Evolutionary conservation across 2,888 invertebrate genomes (phyloP).

Genomic region (Synergus umbraculus): DNA sequence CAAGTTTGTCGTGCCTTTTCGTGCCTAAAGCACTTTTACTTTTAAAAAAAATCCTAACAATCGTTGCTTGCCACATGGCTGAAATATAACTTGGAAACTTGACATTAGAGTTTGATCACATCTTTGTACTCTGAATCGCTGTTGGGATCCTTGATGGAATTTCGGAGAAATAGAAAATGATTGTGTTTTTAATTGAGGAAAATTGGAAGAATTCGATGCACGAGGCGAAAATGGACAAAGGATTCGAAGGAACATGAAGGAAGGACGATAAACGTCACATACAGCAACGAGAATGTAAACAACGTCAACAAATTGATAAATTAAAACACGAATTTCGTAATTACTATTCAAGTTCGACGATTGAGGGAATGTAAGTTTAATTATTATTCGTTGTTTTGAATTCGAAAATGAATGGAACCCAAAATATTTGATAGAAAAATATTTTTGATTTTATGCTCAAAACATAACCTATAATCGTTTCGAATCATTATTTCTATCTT

Average conservation of each 20-base stretch:
- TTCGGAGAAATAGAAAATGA: neutral
- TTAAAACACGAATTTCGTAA: neutral
- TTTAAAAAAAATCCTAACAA: neutral
- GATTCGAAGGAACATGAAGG: conserved; percentile 2
- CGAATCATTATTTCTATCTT: neutral
- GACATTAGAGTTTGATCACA: neutral
- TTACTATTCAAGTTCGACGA: neutral
- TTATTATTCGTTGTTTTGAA: neutral
- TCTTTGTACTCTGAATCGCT: neutral
- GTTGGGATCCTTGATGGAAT: neutral
- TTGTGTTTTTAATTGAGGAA: neutral
- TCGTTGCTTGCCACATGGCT: neutral
- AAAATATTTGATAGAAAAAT: neutral
- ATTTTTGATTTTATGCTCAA: neutral
- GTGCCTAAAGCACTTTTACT: neutral
- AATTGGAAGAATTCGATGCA: neutral
- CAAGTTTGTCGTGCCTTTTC: neutral
- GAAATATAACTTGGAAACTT: neutral
- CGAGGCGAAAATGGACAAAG: neutral
- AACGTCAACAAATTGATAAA: neutral
- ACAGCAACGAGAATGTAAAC: neutral
- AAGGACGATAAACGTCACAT: neutral
- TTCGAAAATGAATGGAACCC: neutral
- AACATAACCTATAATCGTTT: neutral
- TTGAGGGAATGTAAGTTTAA: neutral